Percentiles rank a stretch among this genome's conserved stretches.
Conservation (phyloP, 2,113 vertebrate genomes). For the Gobiocypris rarus region DNA sequence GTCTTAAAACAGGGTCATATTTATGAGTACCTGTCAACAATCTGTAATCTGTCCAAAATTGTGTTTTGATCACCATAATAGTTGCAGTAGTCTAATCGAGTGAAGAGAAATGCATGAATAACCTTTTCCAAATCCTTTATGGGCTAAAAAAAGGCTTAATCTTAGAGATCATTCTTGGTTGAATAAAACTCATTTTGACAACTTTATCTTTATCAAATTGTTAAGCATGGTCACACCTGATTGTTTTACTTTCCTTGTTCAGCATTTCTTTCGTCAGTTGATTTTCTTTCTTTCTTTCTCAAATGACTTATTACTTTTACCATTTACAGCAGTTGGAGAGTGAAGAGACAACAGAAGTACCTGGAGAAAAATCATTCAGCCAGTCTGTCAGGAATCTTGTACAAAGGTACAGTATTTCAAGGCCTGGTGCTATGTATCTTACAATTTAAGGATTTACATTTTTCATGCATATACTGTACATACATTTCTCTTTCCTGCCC, state of each 20-base stretch:
- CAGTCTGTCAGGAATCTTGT: slow-evolving; percentile 74
- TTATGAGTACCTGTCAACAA: no score
- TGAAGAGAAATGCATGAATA: no score
- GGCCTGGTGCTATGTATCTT: neutral
- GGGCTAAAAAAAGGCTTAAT: no score
- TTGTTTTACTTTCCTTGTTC: neutral
- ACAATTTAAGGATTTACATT: neutral
- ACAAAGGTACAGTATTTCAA: slow-evolving; percentile 69
- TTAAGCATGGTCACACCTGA: no score
- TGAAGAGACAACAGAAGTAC: slow-evolving; percentile 62
- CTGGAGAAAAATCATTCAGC: slow-evolving; percentile 78
- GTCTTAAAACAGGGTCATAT: no score
- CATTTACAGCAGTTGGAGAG: slow-evolving; percentile 62
- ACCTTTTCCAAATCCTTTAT: no score
- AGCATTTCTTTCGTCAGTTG: neutral
- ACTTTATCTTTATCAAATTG: no score
- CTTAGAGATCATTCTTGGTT: no score
- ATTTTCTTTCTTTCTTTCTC: neutral
- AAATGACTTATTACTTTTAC: neutral
- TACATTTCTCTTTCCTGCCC: slow-evolving; percentile 15
- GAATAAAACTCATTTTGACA: no score
- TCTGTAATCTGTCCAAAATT: no score
- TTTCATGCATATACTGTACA: neutral
- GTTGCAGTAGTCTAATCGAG: no score
- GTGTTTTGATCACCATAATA: no score